Base-by-base conservation (phyloP, 2,113 vertebrate genomes). In the Phylloscopus whistleri region DNA sequence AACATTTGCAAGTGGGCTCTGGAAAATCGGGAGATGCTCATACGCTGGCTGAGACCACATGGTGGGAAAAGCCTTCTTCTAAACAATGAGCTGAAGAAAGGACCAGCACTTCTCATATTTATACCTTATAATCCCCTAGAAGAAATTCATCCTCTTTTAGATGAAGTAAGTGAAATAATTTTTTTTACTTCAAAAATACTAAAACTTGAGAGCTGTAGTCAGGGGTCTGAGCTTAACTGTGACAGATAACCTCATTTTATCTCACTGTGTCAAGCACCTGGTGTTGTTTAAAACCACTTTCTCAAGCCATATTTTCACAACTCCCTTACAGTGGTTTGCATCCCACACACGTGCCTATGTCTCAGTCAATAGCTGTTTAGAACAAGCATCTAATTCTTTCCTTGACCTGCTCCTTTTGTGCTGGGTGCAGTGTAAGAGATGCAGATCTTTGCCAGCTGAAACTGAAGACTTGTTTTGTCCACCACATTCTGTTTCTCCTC, bases 31-130 rank as follows among this genome's bases (percentile, higher is more conserved):
- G 98, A 99, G 97, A 97, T 70, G 2, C 92, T 99, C 19, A 78
- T 99, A 41, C 98, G 96, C 23, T 99, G 99, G 99, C 97, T 99
- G 91, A 98, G 98, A 89, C 99, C 98, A 3, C 98, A 98, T 1
- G 98, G 99, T 33, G 98, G 98, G 41, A 99, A 99, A 98, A 99
- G 99, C 82, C 98, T 98, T 46, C 97, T 99, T 44, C 96, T 99
- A 67, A 98, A 99, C 91, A 98, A 97, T 4, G 99, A 99, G 93
- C 98, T 99, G 89, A 98, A 96, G 90, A 99, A 99, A 97, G 99
- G 99, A 56, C 99, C 99, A 1, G 99, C 99, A 6, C 98, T 99
- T 60, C 98, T 99, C 58, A 92, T 99, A 49, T 99, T 99, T 94
- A 94, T 99, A 82, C 99, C 99, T 18, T 98, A 99, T 53, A 94